Percentiles rank a stretch among this genome's conserved stretches.
Evolutionary conservation across 2,113 vertebrate species (phyloP).

Genomic region (Eonycteris spelaea): DNA sequence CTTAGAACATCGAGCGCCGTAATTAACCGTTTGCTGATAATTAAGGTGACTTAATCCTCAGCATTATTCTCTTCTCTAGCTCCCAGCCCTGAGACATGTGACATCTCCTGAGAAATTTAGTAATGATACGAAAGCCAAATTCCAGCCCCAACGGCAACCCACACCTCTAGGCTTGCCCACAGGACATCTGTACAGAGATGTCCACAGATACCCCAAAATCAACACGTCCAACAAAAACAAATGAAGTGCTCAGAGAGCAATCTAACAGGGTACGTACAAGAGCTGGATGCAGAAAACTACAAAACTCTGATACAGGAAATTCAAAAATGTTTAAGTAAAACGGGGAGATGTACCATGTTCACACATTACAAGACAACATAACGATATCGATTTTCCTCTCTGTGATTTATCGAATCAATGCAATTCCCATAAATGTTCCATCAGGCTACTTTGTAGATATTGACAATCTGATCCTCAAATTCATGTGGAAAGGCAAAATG

Average conservation of each 20-base stretch:
- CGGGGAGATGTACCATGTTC: not conserved
- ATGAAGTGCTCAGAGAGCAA: not conserved
- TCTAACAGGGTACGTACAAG: not conserved
- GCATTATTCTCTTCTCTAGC: not conserved
- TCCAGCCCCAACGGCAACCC: not conserved
- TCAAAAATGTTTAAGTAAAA: not conserved
- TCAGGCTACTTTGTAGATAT: not conserved
- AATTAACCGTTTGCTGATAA: not conserved
- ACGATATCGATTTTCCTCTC: not conserved
- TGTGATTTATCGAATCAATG: not conserved
- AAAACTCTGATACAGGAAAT: not conserved
- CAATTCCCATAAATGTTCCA: not conserved
- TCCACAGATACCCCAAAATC: not conserved
- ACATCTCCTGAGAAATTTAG: not conserved
- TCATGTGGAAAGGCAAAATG: not conserved
- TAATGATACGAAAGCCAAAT: not conserved
- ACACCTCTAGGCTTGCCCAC: not conserved
- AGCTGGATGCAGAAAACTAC: not conserved
- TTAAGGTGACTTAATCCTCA: not conserved
- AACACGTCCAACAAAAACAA: not conserved
- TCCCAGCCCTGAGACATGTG: not conserved
- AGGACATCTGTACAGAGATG: not conserved
- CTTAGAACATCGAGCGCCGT: not conserved
- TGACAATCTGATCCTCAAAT: not conserved
- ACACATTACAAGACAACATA: not conserved